Evolutionary conservation across 2,797 vertebrate species (phyloP), one percentile per base, ranked within the genome.

Genomic region (Coluber constrictor): DNA sequence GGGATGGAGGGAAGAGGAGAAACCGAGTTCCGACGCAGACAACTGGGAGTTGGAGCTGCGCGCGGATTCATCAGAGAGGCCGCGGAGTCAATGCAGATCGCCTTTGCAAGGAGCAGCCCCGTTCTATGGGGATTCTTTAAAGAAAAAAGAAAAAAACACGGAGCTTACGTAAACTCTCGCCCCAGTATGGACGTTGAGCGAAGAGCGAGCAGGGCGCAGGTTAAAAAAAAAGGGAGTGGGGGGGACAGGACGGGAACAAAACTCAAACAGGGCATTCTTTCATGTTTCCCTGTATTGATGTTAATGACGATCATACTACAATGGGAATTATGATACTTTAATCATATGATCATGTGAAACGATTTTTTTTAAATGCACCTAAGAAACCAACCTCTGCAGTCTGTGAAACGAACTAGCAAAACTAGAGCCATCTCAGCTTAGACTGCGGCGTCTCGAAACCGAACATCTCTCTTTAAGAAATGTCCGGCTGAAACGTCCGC

Each of bases 121-220:
- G 37, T 51, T 25, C 47, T 16, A 91, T 60, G 3, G 37, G 2
- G 1, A 43, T 43, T 32, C 7, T 54, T 29, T 5, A 51, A 16
- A 57, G 37, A 20, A 59, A 59, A 60, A 60, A 60, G 1, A 60
- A 8, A 60, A 60, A 8, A 3, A 3, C 0, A 0, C 5, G 0
- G 66, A 29, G 0, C 2, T 74, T 0, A 9, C 7, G 11, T 0
- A 15, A 6, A 0, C 15, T 60, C 0, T 2, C 51, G 8, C 83
- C 15, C 57, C 90, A 87, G 20, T 47, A 4, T 59, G 0, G 4
- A 0, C 0, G 0, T 0, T 8, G 0, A 0, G 0, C 9, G 61
- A 43, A n/a, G 32, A 90, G 74, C 43, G 29, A 90, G 61, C 43
- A 1, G 29, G 5, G 32, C 0, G 3, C 43, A 5, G 1, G 6